Evolutionary conservation across 1,140 invertebrate genomes (phyloP), one percentile per base, ranked within the genome.

Genomic region (Oryctes rhinoceros): DNA sequence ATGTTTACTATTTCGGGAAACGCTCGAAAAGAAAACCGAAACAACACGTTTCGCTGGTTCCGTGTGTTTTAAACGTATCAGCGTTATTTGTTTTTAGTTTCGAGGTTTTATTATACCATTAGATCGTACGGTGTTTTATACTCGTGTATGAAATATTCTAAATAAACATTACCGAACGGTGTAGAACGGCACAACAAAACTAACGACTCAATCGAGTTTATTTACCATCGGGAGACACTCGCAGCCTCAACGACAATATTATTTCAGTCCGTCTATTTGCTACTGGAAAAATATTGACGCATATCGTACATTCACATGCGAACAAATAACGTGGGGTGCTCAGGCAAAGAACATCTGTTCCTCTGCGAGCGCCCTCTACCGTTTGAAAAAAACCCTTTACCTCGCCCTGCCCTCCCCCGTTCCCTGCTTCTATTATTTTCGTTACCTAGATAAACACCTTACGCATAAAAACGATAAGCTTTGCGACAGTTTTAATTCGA

Each of bases 181-280:
- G 15, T 11, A 59, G 15, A n/a, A n/a, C 53, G 18, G 53, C 53
- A 59, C 15, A 59, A 18, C 15, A 59, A n/a, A 59, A 59, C 53
- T 59, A 59, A 59, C 53, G 53, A 59, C 53, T 59, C 53, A 59
- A 59, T 59, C 53, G 53, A 59, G 53, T 59, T 59, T 59, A 59
- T 59, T 59, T 59, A 59, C 53, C 53, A 59, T 59, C 18, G 15
- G 53, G 53, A 59, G 53, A 59, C 53, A 59, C 53, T 59, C 53
- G 53, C 53, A 59, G 53, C 53, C 53, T 59, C 53, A 59, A 59
- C 53, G 53, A 59, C 53, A 59, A 59, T 59, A 59, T 59, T 59
- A 59, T 59, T 59, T 59, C 18, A 59, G 53, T 59, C 53, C 15
- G 13, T 59, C 53, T 59, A 59, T 59, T 59, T 59, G 53, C 53